Evolutionary conservation across 2,113 vertebrate species (phyloP).

Genomic region (Mesitornis unicolor): DNA sequence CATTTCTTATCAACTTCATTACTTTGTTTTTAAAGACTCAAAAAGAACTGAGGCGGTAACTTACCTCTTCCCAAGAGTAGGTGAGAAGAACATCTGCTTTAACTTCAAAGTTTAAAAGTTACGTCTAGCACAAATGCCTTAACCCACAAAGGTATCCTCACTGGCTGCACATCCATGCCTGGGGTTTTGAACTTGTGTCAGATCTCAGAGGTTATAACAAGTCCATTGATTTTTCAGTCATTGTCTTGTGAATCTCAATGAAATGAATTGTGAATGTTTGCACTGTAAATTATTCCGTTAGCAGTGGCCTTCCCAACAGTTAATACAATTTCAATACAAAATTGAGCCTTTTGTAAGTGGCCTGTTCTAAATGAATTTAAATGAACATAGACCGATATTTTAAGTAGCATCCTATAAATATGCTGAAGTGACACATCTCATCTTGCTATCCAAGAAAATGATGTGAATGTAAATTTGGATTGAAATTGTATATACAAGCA

Average conservation of each 20-base stretch:
- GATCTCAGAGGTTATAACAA: not conserved
- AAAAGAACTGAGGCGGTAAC: not conserved
- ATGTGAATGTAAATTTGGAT: constrained; percentile 70
- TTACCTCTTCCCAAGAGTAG: not conserved
- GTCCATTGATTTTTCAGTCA: not conserved
- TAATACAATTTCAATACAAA: not conserved
- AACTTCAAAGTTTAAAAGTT: not conserved
- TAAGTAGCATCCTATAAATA: not conserved
- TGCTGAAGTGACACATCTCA: constrained; percentile 42
- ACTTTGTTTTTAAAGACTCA: not conserved
- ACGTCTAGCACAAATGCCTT: constrained; percentile 48
- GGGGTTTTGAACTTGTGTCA: not conserved
- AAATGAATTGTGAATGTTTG: not conserved
- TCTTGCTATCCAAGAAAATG: constrained; percentile 51
- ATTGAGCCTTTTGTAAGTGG: not conserved
- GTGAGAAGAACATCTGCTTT: not conserved
- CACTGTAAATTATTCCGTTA: not conserved
- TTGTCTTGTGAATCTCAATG: not conserved
- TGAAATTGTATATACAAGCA: constrained; percentile 73
- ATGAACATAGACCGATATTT: not conserved
- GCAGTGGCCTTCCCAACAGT: not conserved
- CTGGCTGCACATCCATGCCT: not conserved
- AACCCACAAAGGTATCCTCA: not conserved
- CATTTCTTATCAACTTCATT: not conserved
- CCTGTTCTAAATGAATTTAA: not conserved